Percentiles rank a stretch among this genome's conserved stretches.
phyloP scores from a whole-genome alignment of 2,888 invertebrate genomes.

The Melieria omissa region DNA sequence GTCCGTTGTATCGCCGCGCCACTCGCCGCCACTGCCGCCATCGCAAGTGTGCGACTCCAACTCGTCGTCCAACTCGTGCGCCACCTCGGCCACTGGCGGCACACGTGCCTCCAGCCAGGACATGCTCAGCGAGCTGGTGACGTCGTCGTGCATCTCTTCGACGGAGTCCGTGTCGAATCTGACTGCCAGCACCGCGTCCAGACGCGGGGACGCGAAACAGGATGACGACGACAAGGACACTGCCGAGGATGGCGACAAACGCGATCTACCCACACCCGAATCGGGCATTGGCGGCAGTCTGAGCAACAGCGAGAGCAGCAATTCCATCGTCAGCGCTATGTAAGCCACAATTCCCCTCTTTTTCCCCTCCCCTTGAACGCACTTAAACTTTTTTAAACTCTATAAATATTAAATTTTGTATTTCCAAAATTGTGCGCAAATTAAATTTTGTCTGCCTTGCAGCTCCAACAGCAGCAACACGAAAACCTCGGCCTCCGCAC shows the following conservation, averaged over 20 bases:
- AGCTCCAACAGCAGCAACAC: slow-evolving; percentile 43
- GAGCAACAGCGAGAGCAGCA: slow-evolving; percentile 58
- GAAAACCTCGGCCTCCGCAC: slow-evolving; percentile 32
- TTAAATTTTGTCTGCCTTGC: not conserved
- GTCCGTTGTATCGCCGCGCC: slow-evolving; percentile 40
- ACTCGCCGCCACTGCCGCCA: slow-evolving; percentile 39
- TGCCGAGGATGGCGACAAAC: slow-evolving; percentile 51
- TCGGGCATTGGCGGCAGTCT: slow-evolving; percentile 62
- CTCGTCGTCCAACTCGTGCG: slow-evolving; percentile 31
- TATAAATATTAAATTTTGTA: not conserved
- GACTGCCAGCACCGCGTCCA: slow-evolving; percentile 2
- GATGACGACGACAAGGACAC: slow-evolving; percentile 41
- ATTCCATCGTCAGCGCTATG: slow-evolving; percentile 48
- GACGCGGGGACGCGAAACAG: slow-evolving; percentile 2
- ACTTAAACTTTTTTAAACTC: not conserved
- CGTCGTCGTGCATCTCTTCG: slow-evolving; percentile 56
- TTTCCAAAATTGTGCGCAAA: not conserved
- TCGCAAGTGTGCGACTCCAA: slow-evolving; percentile 49
- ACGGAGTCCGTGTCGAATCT: slow-evolving; percentile 40
- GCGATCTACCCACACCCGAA: slow-evolving; percentile 57
- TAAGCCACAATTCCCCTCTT: slow-evolving; percentile 43
- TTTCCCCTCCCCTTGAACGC: not conserved
- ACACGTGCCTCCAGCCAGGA: slow-evolving; percentile 46
- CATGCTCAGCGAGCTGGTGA: slow-evolving; percentile 60
- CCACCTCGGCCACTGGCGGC: slow-evolving; percentile 34